These are phyloP conservation scores for Eulemur macaco DNA, from an alignment of 2,113 vertebrate species.

Conservation along the genomic window DNA sequence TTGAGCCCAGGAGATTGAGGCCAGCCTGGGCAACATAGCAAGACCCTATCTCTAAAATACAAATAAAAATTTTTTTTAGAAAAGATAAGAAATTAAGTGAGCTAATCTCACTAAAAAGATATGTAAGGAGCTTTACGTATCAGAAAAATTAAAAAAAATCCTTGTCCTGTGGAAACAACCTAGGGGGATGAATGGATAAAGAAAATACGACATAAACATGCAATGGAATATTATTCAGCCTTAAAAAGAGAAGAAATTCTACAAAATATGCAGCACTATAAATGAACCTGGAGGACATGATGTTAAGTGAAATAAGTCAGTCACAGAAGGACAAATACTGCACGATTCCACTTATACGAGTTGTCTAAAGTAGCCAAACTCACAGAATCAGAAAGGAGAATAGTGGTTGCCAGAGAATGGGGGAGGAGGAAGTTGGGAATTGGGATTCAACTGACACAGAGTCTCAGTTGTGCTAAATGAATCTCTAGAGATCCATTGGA, in stretches of 20 bases:
- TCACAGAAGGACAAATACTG: background rate
- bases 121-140: background rate
- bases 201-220: background rate
- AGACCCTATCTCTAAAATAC: background rate
- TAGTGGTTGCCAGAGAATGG: too few species aligned
- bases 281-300: background rate
- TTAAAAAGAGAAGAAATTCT: background rate
- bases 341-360: accelerated
- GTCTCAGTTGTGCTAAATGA: background rate
- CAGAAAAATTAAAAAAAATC: background rate
- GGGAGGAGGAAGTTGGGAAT: background rate
- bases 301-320: background rate
- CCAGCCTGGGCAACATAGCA: background rate
- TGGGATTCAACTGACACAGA: accelerated
- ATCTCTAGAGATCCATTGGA: background rate
- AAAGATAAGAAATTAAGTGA: background rate
- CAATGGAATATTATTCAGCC: too few species aligned
- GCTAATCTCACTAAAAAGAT: background rate
- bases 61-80: background rate
- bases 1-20: background rate
- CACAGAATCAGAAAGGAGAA: background rate
- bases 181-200: background rate
- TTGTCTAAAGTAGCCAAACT: accelerated
- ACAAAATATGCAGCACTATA: too few species aligned
- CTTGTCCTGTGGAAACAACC: background rate